These are phyloP conservation scores for Lynx canadensis DNA, from an alignment of 2,113 vertebrate species.

Conservation along the genomic window DNA sequence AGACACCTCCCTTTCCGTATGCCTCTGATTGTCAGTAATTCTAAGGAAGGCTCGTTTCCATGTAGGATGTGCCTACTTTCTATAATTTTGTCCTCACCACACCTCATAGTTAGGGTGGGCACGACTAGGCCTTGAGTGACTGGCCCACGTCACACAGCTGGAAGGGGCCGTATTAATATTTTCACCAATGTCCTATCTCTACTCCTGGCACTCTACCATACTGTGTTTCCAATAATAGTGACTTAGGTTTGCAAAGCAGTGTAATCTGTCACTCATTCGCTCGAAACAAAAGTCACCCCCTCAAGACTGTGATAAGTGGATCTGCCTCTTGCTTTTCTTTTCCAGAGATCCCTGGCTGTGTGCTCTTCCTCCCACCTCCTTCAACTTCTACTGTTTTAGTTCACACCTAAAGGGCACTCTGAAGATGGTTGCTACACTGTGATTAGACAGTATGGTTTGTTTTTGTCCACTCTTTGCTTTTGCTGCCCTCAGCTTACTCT, in stretches of 20 bases:
- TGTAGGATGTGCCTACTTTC: neutral
- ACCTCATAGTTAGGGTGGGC: neutral
- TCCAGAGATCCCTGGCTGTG: neutral
- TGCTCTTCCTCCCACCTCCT: neutral
- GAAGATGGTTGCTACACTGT: neutral
- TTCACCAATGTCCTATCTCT: neutral
- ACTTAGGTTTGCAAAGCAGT: constrained; percentile 21
- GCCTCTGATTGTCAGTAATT: neutral
- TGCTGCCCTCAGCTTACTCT: neutral
- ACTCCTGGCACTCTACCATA: neutral
- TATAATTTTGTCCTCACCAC: neutral
- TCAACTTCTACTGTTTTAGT: neutral
- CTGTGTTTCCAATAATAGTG: neutral
- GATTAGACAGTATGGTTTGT: neutral
- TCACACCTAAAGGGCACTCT: neutral
- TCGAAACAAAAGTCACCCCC: neutral
- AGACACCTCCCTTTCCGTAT: neutral
- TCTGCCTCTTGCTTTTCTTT: constrained; percentile 34
- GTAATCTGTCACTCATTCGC: neutral
- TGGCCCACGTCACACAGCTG: neutral
- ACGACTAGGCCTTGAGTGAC: neutral
- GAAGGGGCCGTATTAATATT: neutral
- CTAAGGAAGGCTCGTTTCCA: constrained; percentile 1
- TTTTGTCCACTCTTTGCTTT: neutral
- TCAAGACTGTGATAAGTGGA: neutral